Evolutionary conservation across 2,888 invertebrate genomes (phyloP).

Genomic region (Drosophila barbarae): DNA sequence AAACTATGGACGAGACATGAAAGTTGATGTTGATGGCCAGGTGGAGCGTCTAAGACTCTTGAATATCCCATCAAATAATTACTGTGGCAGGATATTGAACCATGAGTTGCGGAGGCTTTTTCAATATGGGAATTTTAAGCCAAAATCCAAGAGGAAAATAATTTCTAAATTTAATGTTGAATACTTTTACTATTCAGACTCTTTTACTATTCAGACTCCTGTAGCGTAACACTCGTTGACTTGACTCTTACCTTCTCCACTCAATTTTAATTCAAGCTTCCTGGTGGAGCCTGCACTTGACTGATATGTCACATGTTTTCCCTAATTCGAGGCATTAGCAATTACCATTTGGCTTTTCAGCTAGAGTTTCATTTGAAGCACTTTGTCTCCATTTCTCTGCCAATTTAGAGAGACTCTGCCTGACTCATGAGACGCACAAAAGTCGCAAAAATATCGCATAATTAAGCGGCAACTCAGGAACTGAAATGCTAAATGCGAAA

Average conservation of each 20-base stretch:
- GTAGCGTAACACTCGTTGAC: not conserved
- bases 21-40: slow-evolving; percentile 9
- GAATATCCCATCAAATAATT: slow-evolving; percentile 34
- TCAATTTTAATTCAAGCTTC: slow-evolving; percentile 5
- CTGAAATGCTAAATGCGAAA: slow-evolving; percentile 19
- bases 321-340: slow-evolving; percentile 24
- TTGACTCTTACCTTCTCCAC: slow-evolving; percentile 5
- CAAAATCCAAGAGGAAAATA: not conserved
- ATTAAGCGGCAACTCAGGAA: slow-evolving; percentile 47
- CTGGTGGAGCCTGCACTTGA: slow-evolving; percentile 4
- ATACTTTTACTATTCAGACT: not conserved
- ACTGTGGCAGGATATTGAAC: slow-evolving; percentile 19
- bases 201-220: not conserved
- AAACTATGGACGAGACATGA: slow-evolving; percentile 30
- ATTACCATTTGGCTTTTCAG: slow-evolving; percentile 22
- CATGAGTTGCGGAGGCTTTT: not conserved
- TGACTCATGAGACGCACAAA: slow-evolving; percentile 58
- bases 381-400: slow-evolving; percentile 19
- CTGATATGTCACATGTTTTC: slow-evolving; percentile 15
- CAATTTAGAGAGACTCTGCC: slow-evolving; percentile 24
- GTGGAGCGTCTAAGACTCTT: slow-evolving; percentile 9
- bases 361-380: slow-evolving; percentile 5
- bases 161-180: not conserved
- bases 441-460: slow-evolving; percentile 43
- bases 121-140: slow-evolving; percentile 1